Base-by-base conservation (phyloP, 1,140 invertebrate species). In the Streblospio benedicti region DNA sequence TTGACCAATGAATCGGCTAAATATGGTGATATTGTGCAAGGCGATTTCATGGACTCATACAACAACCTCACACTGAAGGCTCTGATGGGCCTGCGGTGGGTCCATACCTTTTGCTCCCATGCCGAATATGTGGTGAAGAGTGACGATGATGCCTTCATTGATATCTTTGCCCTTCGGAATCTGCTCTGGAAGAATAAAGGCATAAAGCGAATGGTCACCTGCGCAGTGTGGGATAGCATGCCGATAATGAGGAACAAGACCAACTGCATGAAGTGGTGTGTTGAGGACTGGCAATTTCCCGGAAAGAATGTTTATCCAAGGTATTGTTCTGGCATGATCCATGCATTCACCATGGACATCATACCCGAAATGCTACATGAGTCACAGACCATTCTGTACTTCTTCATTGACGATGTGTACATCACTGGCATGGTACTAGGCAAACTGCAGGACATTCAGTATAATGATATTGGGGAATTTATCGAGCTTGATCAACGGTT, bases 51-150 rank as follows among this genome's bases (percentile, higher is more conserved):
- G 6, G 90, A 92, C 77, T 81, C 81, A 31, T 93, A 92, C 70
- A 82, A 85, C 61, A 93, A 92, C 76, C 82, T 93, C 75, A 91
- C 89, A 1, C 89, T 90, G 69, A 93, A 93, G 75, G 88, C 90
- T 74, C 84, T 88, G 3, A 87, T 89, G 83, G 85, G 83, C 1
- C 81, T 92, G n/a, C 88, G 89, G 71, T 93, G 88, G 85, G 82
- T 85, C 43, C 80, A 83, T 4, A 84, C 85, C 69, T 82, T 85
- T 75, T 85, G 78, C 71, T 63, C 66, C 61, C 78, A 81, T 64
- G 86, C 85, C 0, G 61, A 25, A 49, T 79, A 69, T 63, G 64
- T 82, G 35, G 67, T 82, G 47, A 82, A 82, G 67, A 74, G 76
- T 4, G 81, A 83, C 63, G 81, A 83, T 59, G 81, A 83, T 65